Conservation (phyloP, 37 sponge, comb jelly and placozoan genomes). For the Oscarella lobularis region DNA sequence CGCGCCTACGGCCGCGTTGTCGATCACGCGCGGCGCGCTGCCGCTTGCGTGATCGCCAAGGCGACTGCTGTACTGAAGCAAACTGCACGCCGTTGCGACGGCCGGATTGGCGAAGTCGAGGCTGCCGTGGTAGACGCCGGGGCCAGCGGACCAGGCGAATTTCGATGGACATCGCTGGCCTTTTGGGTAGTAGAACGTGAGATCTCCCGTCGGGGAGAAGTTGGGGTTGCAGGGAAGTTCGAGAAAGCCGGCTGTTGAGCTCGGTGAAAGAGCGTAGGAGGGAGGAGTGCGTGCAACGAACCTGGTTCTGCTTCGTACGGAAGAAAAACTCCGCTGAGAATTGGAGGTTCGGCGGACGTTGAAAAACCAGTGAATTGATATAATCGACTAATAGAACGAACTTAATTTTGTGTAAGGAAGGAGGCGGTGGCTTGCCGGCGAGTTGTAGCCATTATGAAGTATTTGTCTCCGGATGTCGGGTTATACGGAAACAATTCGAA, state of each 20-base stretch:
- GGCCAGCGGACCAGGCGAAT: constrained; percentile 50
- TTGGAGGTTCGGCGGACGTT: constrained; percentile 13
- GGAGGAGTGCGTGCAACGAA: not conserved
- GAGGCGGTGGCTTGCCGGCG: constrained; percentile 15
- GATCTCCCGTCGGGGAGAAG: not conserved
- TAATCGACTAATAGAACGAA: constrained; percentile 39
- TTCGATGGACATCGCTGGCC: constrained; percentile 9
- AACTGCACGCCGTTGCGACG: constrained; percentile 9
- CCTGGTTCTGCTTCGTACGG: constrained; percentile 25
- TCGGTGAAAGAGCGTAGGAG: not conserved
- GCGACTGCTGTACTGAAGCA: not conserved
- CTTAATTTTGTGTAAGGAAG: not conserved
- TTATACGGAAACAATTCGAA: constrained; percentile 17
- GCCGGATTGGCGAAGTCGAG: constrained; percentile 23
- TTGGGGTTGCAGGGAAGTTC: not conserved
- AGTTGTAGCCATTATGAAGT: constrained; percentile 40
- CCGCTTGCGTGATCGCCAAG: not conserved
- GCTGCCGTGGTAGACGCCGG: constrained; percentile 43
- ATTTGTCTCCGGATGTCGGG: constrained; percentile 17
- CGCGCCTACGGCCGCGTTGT: constrained; percentile 1
- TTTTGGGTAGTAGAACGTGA: not conserved
- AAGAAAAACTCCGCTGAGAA: constrained; percentile 23
- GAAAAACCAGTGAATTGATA: constrained; percentile 77
- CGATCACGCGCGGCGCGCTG: not conserved
- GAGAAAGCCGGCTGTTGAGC: not conserved